A percentile compares a stretch with the other conserved stretches of the same genome.
phyloP scores from a whole-genome alignment of 2,888 invertebrate genomes.

The Xylota segnis region DNA sequence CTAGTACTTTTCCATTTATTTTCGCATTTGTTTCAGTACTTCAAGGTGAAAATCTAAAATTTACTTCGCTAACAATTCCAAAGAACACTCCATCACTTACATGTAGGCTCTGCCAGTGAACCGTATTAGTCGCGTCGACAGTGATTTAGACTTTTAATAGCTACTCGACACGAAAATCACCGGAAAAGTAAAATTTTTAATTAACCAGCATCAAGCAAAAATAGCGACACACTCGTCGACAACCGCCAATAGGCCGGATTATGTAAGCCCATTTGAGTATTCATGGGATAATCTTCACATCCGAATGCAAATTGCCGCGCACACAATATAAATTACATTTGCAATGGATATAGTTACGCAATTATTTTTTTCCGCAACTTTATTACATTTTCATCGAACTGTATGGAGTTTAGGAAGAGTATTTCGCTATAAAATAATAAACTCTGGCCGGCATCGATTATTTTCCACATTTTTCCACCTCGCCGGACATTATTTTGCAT shows the following conservation, averaged over 20 bases:
- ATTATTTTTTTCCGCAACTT: slow-evolving; percentile 13
- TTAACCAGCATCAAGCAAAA: not conserved
- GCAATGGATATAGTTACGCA: slow-evolving; percentile 45
- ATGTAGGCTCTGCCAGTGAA: not conserved
- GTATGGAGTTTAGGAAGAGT: slow-evolving; percentile 9
- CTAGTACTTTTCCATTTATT: too few species aligned
- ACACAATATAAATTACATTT: slow-evolving; percentile 21
- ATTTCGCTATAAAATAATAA: slow-evolving; percentile 39
- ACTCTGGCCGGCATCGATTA: slow-evolving; percentile 37
- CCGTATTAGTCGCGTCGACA: too few species aligned
- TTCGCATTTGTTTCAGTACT: too few species aligned
- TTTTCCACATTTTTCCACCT: slow-evolving; percentile 48
- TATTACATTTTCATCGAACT: slow-evolving; percentile 26
- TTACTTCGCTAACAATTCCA: too few species aligned
- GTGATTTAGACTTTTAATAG: not conserved
- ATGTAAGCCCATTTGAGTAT: slow-evolving; percentile 22
- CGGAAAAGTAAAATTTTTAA: not conserved
- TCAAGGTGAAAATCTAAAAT: too few species aligned
- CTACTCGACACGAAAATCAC: slow-evolving; percentile 1
- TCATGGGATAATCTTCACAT: slow-evolving; percentile 24
- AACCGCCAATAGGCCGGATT: slow-evolving; percentile 15
- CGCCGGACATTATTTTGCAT: slow-evolving; percentile 54
- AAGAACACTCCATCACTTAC: too few species aligned
- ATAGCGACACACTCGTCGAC: not conserved
- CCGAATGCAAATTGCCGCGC: slow-evolving; percentile 37